Base-by-base conservation (phyloP, 1,140 invertebrate species). In the fruit fly (Drosophila melanogaster) region DNA sequence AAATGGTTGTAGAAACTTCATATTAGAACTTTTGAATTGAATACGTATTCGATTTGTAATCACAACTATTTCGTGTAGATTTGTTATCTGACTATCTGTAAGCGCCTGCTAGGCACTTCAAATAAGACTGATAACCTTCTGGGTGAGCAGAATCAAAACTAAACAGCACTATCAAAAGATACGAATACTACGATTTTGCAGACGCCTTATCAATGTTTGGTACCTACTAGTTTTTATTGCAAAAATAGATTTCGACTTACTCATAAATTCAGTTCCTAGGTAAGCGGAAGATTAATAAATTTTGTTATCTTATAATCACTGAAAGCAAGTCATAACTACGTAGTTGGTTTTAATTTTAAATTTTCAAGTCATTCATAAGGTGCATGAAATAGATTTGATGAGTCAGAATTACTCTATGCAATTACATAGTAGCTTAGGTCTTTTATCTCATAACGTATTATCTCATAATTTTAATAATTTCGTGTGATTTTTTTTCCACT, bases 391-490 rank as follows among this genome's bases (percentile, higher is more conserved):
- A 4, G 17, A 33, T 33, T 3, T 3, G 11, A 24, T 46, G 15
- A 10, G 15, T 35, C 19, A 43, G 1, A 6, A 12, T 12, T n/a
- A 22, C 14, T 4, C 24, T 15, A n/a, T 12, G 14, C 6, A 47
- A 19, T 19, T 15, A 5, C 12, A 10, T 14, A 38, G 37, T 30
- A 10, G 37, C 14, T 14, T 38, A 14, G 1, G 3, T 2, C 10
- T 11, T 19, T 44, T 44, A 19, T 44, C 10, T 19, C 15, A 11
- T 4, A 19, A 24, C 15, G 4, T 53, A 65, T 66, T 81, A 85
- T 81, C 78, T 57, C 41, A 35, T 70, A 75, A 71, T 78, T 81
- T 56, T 57, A 53, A 70, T 59, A 85, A 70, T 69, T 77, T 80
- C 37, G 35, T 69, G 47, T 64, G 59, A 62, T 56, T 40, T 62